These are phyloP conservation scores for Drosophila takahashii DNA, from an alignment of 1,140 invertebrate species.

Conservation along the genomic window DNA sequence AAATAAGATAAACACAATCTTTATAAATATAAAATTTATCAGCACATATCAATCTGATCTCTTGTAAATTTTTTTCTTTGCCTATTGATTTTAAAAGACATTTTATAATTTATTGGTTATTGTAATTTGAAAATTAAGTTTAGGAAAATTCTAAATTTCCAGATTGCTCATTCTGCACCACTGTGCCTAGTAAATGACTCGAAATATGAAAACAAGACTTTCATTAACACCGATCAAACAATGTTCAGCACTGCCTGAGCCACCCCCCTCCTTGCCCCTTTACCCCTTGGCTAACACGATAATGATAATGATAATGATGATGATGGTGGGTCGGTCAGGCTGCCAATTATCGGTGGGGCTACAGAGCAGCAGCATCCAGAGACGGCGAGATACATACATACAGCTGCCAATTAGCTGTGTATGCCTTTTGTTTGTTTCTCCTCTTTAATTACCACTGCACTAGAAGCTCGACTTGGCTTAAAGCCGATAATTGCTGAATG, in stretches of 20 bases:
- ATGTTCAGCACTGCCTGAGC: slow-evolving; percentile 16
- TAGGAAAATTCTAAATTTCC: no score
- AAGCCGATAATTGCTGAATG: slow-evolving; percentile 61
- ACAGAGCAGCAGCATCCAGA: slow-evolving; percentile 24
- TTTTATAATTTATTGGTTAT: no score
- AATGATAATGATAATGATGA: slow-evolving; percentile 29
- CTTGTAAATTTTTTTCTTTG: no score
- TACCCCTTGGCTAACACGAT: slow-evolving; percentile 29
- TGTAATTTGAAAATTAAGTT: no score
- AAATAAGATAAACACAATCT: no score
- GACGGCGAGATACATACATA: background rate
- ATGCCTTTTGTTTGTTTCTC: slow-evolving; percentile 35
- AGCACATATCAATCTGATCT: no score
- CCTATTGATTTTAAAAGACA: no score
- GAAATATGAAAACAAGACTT: slow-evolving; percentile 46
- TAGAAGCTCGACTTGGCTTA: slow-evolving; percentile 34
- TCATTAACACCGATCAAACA: slow-evolving; percentile 49
- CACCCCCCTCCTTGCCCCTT: background rate
- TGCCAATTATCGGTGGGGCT: slow-evolving; percentile 69
- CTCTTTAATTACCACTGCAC: slow-evolving; percentile 44
- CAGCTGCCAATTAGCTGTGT: slow-evolving; percentile 74
- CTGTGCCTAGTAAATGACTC: background rate
- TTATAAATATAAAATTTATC: no score
- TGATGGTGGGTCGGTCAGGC: slow-evolving; percentile 45
- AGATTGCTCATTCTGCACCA: background rate